Conservation (phyloP, 2,888 invertebrate genomes). For the Iphiclides podalirius region DNA sequence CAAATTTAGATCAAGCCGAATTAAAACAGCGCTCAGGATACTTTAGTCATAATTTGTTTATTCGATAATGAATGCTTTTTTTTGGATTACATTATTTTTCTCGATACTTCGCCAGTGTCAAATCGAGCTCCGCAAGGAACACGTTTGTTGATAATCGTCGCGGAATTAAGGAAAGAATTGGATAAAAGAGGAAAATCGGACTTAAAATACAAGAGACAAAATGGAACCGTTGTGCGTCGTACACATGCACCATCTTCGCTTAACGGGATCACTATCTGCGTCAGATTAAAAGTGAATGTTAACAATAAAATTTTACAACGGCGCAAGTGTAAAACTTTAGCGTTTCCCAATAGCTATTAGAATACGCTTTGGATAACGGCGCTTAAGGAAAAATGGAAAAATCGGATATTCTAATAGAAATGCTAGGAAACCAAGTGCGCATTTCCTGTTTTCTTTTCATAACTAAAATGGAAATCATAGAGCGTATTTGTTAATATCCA, state of each 20-base stretch:
- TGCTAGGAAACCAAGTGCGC: slow-evolving; percentile 6
- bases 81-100: too few species aligned
- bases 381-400: slow-evolving; percentile 26
- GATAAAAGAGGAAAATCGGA: background rate
- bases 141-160: background rate
- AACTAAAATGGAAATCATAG: background rate
- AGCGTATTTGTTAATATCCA: background rate
- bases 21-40: too few species aligned
- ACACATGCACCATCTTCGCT: slow-evolving; percentile 13
- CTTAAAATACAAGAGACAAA: background rate
- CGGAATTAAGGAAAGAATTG: background rate
- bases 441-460: background rate
- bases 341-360: slow-evolving; percentile 52
- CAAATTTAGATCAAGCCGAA: too few species aligned
- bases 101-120: too few species aligned
- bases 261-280: slow-evolving; percentile 20
- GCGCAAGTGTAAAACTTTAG: slow-evolving; percentile 49
- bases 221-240: background rate
- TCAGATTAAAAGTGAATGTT: slow-evolving; percentile 49
- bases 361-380: slow-evolving; percentile 36
- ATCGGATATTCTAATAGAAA: slow-evolving; percentile 6
- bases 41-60: too few species aligned
- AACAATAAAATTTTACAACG: slow-evolving; percentile 53
- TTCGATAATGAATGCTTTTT: too few species aligned
- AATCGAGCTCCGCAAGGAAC: background rate